Evolutionary conservation across 1,140 invertebrate species (phyloP), one percentile per base, ranked within the genome.

Genomic region (Diorhabda sublineata): DNA sequence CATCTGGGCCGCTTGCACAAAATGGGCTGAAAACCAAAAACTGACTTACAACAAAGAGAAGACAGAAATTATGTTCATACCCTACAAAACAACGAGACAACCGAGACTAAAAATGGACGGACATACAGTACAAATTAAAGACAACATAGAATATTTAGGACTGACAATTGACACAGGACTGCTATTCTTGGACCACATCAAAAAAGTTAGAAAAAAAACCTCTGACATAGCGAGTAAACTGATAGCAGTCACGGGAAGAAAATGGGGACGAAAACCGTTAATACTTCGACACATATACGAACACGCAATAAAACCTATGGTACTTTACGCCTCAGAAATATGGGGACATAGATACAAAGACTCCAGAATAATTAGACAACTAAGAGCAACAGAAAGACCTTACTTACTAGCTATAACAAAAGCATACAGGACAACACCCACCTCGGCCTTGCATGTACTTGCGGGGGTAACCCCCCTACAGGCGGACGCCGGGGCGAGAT

Each of bases 21-120:
- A 6, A 3, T 72, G 68, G 70, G 61, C 41, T 2, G 52, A 5
- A 4, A 44, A 8, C 43, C 45, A 58, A n/a, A 66, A 64, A 61
- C 42, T 72, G 5, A 63, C 45, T 8, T 74, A 75, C 57, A 73
- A 73, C 45, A 42, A 26, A n/a, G 45, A 68, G 0, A 75, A 74
- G 57, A 75, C 74, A 0, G 69, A 69, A 11, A 58, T 58, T 9
- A 72, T 75, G 60, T 74, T 72, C 56, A 52, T 64, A 59, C 2
- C 6, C 3, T n/a, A 2, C 2, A 66, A 45, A 58, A 58, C n/a
- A 26, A 64, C 64, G n/a, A 67, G 72, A 70, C 58, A 43, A 47
- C 74, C 70, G 26, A 41, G 42, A 58, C 4, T 75, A 2, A 58
- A 60, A 61, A 60, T 70, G 3, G 63, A 52, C 2, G 57, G 57